Base-by-base conservation (phyloP, 2,888 invertebrate genomes). In the Nephrotoma appendiculata region DNA sequence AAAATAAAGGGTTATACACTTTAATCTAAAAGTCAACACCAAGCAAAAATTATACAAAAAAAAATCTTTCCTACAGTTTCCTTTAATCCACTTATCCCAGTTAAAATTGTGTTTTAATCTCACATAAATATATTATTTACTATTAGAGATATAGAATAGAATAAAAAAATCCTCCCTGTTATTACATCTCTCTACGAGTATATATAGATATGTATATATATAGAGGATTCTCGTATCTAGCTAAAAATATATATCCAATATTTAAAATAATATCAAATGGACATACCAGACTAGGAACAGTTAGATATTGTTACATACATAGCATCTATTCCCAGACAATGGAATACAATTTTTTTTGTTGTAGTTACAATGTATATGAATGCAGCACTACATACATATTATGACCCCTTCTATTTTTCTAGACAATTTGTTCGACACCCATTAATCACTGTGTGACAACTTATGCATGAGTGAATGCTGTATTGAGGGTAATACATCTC, bases 401-500 rank as follows among this genome's bases (percentile, higher is more conserved):
- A 11, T 57, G 57, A 57, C 87, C 88, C 88, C 87, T 87, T 87
- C 87, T 87, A 87, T 87, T 87, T 88, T 88, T 88, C 88, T 88
- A 88, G 88, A 89, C 89, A 89, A 89, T 89, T 89, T 88, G 90
- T 91, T 90, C 91, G 92, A 92, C 92, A 91, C 91, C 91, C 92
- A 91, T 91, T 91, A 91, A 91, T 91, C 91, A 91, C 92, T 90
- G 90, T 90, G 92, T 91, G 91, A 91, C 92, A 91, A 88, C 88
- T 86, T 88, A 88, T 88, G 88, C 88, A 88, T 88, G 88, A 87
- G 87, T 87, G 86, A 88, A 87, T 88, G 87, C 88, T 85, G 85
- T 85, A 44, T 85, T 85, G 43, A 71, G 71, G 71, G 71, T 71
- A 71, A 71, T 71, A 71, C 71, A 71, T 71, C 71, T 71, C 19